Conservation (phyloP, 2,888 invertebrate species). For the Pandemis heparana region DNA sequence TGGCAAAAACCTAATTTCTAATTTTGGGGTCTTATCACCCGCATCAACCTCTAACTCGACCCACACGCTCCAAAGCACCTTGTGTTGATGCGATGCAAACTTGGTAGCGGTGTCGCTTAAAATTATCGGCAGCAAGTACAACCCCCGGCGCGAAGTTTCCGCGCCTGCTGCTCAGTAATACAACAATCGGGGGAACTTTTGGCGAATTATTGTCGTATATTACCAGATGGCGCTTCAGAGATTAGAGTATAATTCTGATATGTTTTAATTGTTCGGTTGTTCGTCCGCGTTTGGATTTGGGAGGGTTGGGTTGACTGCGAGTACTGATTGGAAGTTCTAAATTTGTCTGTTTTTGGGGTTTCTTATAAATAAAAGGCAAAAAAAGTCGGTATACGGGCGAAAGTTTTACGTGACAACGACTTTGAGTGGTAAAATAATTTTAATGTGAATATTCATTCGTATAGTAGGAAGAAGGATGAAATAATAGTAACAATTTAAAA, state of each 20-base stretch:
- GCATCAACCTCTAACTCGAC: slow-evolving; percentile 38
- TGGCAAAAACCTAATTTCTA: too few species aligned
- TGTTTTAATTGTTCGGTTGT: slow-evolving; percentile 38
- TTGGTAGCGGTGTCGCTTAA: slow-evolving; percentile 68
- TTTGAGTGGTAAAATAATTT: too few species aligned
- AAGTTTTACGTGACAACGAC: too few species aligned
- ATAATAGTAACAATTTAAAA: too few species aligned
- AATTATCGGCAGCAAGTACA: slow-evolving; percentile 65
- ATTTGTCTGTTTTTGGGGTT: too few species aligned
- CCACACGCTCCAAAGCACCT: slow-evolving; percentile 57
- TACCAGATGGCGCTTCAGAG: slow-evolving; percentile 44
- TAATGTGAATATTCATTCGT: too few species aligned
- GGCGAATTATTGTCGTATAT: slow-evolving; percentile 53
- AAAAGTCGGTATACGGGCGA: too few species aligned
- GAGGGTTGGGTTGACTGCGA: background rate
- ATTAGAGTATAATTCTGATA: slow-evolving; percentile 41
- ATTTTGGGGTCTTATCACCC: background rate
- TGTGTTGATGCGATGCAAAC: slow-evolving; percentile 68
- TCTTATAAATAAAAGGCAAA: too few species aligned
- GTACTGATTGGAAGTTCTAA: background rate
- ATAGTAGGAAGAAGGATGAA: too few species aligned
- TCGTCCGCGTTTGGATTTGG: slow-evolving; percentile 22
- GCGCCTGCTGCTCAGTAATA: slow-evolving; percentile 51
- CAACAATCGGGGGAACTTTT: slow-evolving; percentile 53
- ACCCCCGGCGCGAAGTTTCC: slow-evolving; percentile 51